A percentile compares a stretch with the other conserved stretches of the same genome.
Evolutionary conservation across 1,140 invertebrate species (phyloP).

Genomic region (Drosophila sulfurigaster): DNA sequence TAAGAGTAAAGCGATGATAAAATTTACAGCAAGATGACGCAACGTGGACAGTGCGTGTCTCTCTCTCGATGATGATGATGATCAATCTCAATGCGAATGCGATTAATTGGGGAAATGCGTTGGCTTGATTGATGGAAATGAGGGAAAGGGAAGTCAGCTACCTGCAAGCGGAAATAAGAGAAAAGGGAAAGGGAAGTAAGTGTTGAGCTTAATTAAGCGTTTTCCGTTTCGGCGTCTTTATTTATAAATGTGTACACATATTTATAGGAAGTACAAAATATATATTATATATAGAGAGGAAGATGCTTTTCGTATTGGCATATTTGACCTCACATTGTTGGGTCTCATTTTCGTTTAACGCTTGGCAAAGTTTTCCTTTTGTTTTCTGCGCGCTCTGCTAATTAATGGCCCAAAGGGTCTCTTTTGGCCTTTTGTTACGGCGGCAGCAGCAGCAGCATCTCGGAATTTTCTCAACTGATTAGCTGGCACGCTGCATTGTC

Average conservation of each 20-base stretch:
- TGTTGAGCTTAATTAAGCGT: slow-evolving; percentile 56
- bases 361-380: slow-evolving; percentile 54
- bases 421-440: slow-evolving; percentile 61
- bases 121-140: slow-evolving; percentile 64
- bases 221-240: slow-evolving; percentile 36
- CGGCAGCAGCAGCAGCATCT: slow-evolving; percentile 49
- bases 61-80: neutral
- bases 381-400: slow-evolving; percentile 55
- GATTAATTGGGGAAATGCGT: slow-evolving; percentile 58
- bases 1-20: neutral
- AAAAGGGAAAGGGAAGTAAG: no score
- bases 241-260: slow-evolving; percentile 36
- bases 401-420: slow-evolving; percentile 74
- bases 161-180: neutral
- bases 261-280: neutral
- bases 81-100: slow-evolving; percentile 72
- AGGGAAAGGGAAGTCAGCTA: neutral
- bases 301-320: slow-evolving; percentile 66
- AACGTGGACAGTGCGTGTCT: slow-evolving; percentile 16
- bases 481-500: slow-evolving; percentile 67
- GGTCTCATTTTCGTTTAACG: slow-evolving; percentile 36
- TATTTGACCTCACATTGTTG: slow-evolving; percentile 62
- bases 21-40: neutral
- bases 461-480: slow-evolving; percentile 78
- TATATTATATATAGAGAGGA: slow-evolving; percentile 30